Evolutionary conservation across 2,888 invertebrate genomes (phyloP), one percentile per base, ranked within the genome.

Genomic region (Neoitamus cyanurus): DNA sequence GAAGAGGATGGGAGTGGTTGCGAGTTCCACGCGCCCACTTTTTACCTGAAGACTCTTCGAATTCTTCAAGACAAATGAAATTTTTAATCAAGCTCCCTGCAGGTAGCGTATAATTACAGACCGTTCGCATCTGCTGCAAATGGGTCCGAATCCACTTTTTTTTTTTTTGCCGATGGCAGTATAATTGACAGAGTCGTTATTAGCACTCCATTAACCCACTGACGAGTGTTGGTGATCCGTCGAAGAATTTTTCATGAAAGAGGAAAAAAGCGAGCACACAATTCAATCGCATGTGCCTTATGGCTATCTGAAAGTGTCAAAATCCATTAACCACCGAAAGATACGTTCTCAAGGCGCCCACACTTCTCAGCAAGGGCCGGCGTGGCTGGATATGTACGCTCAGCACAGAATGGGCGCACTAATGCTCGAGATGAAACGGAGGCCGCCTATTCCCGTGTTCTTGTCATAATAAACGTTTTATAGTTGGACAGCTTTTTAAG

Each of bases 301-400:
- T 83, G 83, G 85, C 83, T 83, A 85, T 85, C 85, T 15, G 34
- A 68, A 37, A 58, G 85, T 83, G 85, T 85, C 85, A 85, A 83
- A 85, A 85, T 83, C 83, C 85, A 85, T 85, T 85, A 85, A 80
- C 83, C 68, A 58, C 85, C 30, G 77, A 58, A 68, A 83, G 85
- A 85, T 83, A 85, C 83, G 77, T 82, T 37, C 83, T 69, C 58
- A 68, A 75, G 77, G 83, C 85, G 83, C 85, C 85, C 83, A 85
- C 85, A 85, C 85, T 78, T 85, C 72, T 72, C 20, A 0, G 83
- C 69, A 11, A 25, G 20, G 34, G 28, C 42, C 36, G 46, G 9
- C 58, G 7, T 70, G 30, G 48, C 28, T 4, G 48, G n/a, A 34
- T 37, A 13, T 42, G 42, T 25, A 42, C 25, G 58, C 48, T n/a